Evolutionary conservation across 2,113 vertebrate species (phyloP).

Genomic region (Cygnus atratus): DNA sequence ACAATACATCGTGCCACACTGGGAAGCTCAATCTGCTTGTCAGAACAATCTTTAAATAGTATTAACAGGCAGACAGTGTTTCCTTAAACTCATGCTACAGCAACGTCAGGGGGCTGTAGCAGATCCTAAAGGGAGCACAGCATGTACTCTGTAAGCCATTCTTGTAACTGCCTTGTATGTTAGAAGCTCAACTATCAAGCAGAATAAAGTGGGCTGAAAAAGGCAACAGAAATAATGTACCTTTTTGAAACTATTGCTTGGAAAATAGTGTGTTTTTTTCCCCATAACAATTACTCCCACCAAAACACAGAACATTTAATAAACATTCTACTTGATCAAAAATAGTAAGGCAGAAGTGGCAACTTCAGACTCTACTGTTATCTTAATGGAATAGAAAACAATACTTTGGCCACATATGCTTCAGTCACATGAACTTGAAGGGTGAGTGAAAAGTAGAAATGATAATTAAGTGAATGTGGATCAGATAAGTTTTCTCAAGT

Average conservation of each 20-base stretch:
- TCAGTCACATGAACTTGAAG: not conserved
- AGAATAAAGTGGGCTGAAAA: not conserved
- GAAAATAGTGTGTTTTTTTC: not conserved
- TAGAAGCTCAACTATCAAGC: not conserved
- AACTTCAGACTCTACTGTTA: not conserved
- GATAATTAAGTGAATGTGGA: not conserved
- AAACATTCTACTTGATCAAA: not conserved
- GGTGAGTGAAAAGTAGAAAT: not conserved
- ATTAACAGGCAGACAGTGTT: not conserved
- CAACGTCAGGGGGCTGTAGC: not conserved
- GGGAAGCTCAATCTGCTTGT: constrained; percentile 28
- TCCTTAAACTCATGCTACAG: not conserved
- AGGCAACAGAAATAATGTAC: not conserved
- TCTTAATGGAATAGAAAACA: not conserved
- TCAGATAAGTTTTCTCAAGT: not conserved
- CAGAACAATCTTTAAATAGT: constrained; percentile 41
- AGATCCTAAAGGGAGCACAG: not conserved
- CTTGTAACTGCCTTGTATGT: not conserved
- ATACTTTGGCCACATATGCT: not conserved
- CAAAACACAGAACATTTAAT: fast-evolving
- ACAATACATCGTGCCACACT: not conserved
- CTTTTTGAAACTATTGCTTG: not conserved
- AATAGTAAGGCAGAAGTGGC: not conserved
- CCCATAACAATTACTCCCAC: not conserved
- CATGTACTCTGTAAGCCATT: not conserved